These are phyloP conservation scores for Gymnocephalus cernua DNA, from an alignment of 2,113 vertebrate genomes.

Conservation along the genomic window DNA sequence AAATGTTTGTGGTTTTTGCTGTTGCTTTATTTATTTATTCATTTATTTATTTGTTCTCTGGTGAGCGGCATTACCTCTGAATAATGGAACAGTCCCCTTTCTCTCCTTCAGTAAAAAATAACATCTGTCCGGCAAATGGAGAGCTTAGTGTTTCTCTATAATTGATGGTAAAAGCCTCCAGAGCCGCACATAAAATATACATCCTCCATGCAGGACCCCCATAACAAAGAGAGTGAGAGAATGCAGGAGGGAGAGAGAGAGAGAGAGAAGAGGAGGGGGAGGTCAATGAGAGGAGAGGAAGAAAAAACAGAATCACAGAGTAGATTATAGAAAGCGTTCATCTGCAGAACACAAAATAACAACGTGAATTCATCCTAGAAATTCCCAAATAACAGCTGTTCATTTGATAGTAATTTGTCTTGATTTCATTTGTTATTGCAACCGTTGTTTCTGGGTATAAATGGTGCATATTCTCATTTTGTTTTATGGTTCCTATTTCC, in stretches of 20 bases:
- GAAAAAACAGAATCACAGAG: constrained; percentile 13
- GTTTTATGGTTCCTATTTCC: not conserved
- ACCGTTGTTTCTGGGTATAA: not conserved
- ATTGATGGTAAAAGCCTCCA: constrained; percentile 89
- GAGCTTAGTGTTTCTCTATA: constrained; percentile 87
- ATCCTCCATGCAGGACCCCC: constrained; percentile 68
- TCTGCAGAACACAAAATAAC: not conserved
- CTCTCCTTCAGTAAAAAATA: constrained; percentile 86
- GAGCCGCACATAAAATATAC: constrained; percentile 86
- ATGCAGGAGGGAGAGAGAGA: constrained; percentile 17
- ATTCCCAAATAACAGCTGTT: not conserved
- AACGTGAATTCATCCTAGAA: not conserved
- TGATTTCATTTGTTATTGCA: not conserved
- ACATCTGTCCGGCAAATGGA: constrained; percentile 87
- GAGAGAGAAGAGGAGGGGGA: constrained; percentile 9
- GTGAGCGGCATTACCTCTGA: constrained; percentile 81
- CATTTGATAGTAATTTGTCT: not conserved
- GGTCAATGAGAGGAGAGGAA: constrained; percentile 40
- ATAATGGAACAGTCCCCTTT: constrained; percentile 86
- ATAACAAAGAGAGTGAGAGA: constrained; percentile 80
- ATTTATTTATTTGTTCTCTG: constrained; percentile 85
- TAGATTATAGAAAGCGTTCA: constrained; percentile 11
- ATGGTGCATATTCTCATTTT: not conserved
- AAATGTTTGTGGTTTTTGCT: constrained; percentile 78
- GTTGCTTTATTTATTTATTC: constrained; percentile 82